These are phyloP conservation scores for Hyperoplus immaculatus DNA, from an alignment of 2,797 vertebrate genomes.

Conservation along the genomic window DNA sequence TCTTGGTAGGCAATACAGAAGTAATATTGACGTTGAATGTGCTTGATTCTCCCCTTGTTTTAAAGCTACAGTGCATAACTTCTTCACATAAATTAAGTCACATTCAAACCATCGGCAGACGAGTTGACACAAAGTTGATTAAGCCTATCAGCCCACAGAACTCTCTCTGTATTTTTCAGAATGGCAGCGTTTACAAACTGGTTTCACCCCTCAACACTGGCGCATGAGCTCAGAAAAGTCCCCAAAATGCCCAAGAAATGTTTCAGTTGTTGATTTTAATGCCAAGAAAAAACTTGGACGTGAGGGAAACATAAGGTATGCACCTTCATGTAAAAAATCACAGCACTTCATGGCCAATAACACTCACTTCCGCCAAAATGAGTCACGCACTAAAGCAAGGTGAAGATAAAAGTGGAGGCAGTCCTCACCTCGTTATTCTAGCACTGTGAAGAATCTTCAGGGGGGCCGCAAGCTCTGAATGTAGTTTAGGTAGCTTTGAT, in stretches of 20 bases:
- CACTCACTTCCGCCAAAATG: conserved; percentile 71
- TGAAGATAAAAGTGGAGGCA: conserved; percentile 80
- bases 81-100: no score
- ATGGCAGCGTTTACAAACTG: no score
- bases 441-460: conserved; percentile 77
- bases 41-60: conserved; percentile 46
- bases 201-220: no score
- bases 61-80: not conserved
- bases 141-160: no score
- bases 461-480: conserved; percentile 70
- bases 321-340: conserved; percentile 37
- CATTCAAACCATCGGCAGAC: no score
- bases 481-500: conserved; percentile 83
- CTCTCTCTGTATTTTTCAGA: not conserved
- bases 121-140: no score
- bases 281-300: no score
- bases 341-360: conserved; percentile 57
- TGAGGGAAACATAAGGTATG: not conserved
- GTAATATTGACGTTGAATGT: conserved; percentile 31
- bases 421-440: conserved; percentile 77
- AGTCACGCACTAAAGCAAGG: conserved; percentile 72
- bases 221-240: no score
- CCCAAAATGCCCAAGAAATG: no score
- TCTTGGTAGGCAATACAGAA: conserved; percentile 19
- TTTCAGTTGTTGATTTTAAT: no score